A percentile compares a stretch with the other conserved stretches of the same genome.
These are phyloP conservation scores for Pimephales promelas DNA, from an alignment of 2,113 vertebrate species.

Conservation along the genomic window DNA sequence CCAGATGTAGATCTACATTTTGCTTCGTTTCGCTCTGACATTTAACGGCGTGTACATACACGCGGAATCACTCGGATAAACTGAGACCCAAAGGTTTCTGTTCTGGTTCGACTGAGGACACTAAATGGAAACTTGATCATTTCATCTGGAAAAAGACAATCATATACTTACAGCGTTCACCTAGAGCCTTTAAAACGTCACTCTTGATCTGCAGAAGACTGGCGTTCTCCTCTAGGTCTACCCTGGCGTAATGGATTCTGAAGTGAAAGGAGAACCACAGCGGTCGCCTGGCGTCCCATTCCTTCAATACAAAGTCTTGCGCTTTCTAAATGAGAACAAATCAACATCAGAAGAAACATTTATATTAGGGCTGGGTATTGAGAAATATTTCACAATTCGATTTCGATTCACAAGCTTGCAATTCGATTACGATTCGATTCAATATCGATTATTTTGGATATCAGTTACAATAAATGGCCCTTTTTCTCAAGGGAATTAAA, in stretches of 20 bases:
- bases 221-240: slow-evolving; percentile 72
- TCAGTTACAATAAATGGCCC: too few relatives aligned
- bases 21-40: too few relatives aligned
- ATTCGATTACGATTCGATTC: too few relatives aligned
- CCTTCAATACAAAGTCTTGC: slow-evolving; percentile 19
- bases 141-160: neutral
- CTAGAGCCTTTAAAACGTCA: slow-evolving; percentile 70
- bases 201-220: slow-evolving; percentile 78
- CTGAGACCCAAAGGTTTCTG: neutral
- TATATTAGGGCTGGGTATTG: too few relatives aligned
- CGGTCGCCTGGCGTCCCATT: slow-evolving; percentile 79
- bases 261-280: slow-evolving; percentile 92
- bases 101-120: neutral
- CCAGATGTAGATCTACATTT: too few relatives aligned
- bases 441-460: too few relatives aligned
- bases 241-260: slow-evolving; percentile 76
- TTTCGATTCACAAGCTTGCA: too few relatives aligned
- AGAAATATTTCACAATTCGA: too few relatives aligned
- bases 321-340: neutral
- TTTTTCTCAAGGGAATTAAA: too few relatives aligned
- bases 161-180: slow-evolving; percentile 75
- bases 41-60: too few relatives aligned
- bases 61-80: too few relatives aligned
- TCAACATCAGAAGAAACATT: neutral
- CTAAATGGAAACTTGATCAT: neutral